These are phyloP conservation scores for Crenichthys baileyi DNA, from an alignment of 2,797 vertebrate species.

Conservation along the genomic window DNA sequence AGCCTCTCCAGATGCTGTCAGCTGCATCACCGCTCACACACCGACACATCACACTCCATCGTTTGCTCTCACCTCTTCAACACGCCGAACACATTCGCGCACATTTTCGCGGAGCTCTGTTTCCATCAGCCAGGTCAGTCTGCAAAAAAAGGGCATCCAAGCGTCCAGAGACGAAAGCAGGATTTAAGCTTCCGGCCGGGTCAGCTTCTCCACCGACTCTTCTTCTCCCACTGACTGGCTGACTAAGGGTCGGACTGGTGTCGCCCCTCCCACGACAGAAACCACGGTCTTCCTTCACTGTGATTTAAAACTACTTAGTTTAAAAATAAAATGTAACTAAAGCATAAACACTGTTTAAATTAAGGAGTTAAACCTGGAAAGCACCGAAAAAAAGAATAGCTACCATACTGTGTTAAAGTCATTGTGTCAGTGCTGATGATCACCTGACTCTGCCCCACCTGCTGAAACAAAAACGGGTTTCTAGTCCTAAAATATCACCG, in stretches of 20 bases:
- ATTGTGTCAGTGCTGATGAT: constrained; percentile 46
- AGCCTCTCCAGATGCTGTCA: constrained; percentile 16
- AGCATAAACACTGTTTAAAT: fast-evolving
- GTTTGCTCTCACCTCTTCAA: constrained; percentile 82
- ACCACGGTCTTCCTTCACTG: constrained; percentile 9
- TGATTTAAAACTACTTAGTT: constrained; percentile 3
- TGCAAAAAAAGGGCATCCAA: constrained; percentile 33
- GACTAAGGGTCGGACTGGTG: constrained; percentile 58
- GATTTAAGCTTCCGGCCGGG: constrained; percentile 17
- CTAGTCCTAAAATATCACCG: neutral
- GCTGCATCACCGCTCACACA: constrained; percentile 1
- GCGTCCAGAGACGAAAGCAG: neutral
- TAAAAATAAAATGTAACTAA: fast-evolving
- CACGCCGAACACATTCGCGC: constrained; percentile 85
- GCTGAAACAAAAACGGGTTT: constrained; percentile 22
- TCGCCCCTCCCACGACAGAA: constrained; percentile 71
- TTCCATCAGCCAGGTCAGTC: constrained; percentile 73
- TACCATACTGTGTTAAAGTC: neutral
- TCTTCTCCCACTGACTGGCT: constrained; percentile 20
- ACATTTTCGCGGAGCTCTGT: constrained; percentile 76
- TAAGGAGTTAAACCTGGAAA: fast-evolving
- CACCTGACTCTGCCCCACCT: constrained; percentile 72
- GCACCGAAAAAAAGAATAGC: neutral
- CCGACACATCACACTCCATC: constrained; percentile 6
- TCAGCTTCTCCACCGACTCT: constrained; percentile 49